A percentile compares a stretch with the other conserved stretches of the same genome.
Evolutionary conservation across 2,888 invertebrate species (phyloP).

Genomic region (Eupithecia insigniata): DNA sequence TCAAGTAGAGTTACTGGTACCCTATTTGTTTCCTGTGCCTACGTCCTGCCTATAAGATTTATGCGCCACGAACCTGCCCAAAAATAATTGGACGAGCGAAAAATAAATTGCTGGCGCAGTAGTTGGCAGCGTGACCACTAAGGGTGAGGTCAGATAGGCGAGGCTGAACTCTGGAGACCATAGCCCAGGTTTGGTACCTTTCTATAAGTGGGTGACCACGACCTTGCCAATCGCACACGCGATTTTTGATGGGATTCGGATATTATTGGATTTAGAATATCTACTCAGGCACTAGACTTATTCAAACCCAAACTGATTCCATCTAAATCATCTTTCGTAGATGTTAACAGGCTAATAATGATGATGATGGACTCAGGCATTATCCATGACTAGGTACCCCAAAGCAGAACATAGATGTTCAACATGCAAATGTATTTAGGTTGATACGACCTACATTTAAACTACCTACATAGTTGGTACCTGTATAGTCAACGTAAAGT

Average conservation of each 20-base stretch:
- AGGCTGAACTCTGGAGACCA: background rate
- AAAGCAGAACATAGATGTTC: no score
- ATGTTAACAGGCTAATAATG: no score
- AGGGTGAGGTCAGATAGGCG: slow-evolving; percentile 13
- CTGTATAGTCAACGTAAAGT: no score
- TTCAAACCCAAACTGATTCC: background rate
- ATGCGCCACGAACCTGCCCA: slow-evolving; percentile 76
- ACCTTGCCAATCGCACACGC: background rate
- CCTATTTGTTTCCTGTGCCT: slow-evolving; percentile 37
- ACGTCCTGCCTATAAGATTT: slow-evolving; percentile 65
- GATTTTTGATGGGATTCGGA: background rate
- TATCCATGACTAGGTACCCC: no score
- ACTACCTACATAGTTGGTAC: no score
- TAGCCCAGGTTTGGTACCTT: background rate
- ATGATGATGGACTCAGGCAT: no score
- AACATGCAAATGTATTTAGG: no score
- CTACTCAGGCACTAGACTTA: background rate
- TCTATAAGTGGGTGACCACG: background rate
- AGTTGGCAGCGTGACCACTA: slow-evolving; percentile 35
- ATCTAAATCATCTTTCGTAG: no score
- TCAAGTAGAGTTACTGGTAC: slow-evolving; percentile 34
- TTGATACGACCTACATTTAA: no score
- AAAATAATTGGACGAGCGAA: slow-evolving; percentile 82
- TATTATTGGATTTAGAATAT: background rate
- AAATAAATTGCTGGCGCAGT: slow-evolving; percentile 72